phyloP scores from a whole-genome alignment of 2,113 vertebrate genomes.

The Notothenia rossii region DNA sequence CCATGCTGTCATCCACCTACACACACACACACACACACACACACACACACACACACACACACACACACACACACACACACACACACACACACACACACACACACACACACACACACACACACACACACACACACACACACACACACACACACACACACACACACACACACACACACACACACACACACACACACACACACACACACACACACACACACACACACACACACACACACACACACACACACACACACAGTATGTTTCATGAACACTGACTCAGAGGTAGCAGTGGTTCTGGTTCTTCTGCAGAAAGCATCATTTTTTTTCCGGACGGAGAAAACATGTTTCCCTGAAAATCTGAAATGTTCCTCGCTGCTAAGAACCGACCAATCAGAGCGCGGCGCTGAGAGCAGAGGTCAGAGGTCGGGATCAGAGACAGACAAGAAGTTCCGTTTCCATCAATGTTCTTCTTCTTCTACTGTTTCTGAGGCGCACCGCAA shows the following conservation, averaged over 20 bases:
- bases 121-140: constrained; percentile 10
- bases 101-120: constrained; percentile 71
- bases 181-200: background rate
- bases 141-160: constrained; percentile 5
- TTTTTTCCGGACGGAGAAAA: no score
- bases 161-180: constrained; percentile 5
- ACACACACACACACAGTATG: background rate
- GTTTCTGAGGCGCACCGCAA: background rate
- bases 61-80: no score
- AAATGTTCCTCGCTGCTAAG: background rate
- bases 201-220: background rate
- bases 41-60: no score
- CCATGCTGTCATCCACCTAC: constrained; percentile 91
- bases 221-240: constrained; percentile 17
- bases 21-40: no score
- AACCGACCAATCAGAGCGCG: constrained; percentile 32
- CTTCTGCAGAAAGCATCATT: no score
- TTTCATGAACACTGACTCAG: no score
- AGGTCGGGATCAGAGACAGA: constrained; percentile 30
- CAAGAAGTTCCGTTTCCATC: constrained; percentile 42
- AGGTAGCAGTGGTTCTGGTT: no score
- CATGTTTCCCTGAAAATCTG: background rate
- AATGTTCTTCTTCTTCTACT: constrained; percentile 39
- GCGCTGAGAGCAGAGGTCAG: constrained; percentile 11
- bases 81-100: constrained; percentile 86